Base-by-base conservation (phyloP, 2,888 invertebrate genomes). In the Omphaloscelis lunosa region DNA sequence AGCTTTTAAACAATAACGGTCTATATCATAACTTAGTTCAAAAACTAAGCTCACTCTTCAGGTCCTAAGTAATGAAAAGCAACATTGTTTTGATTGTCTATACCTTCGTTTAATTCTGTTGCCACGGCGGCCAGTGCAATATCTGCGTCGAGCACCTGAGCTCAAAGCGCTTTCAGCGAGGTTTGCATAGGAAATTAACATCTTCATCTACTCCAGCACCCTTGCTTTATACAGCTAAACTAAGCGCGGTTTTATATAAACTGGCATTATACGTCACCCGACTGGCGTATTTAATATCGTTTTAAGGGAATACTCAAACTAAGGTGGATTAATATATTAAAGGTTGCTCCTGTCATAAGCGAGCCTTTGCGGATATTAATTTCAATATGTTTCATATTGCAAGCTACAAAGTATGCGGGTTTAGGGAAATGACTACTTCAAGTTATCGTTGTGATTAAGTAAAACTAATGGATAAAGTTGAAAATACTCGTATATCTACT, bases 151-250 rank as follows among this genome's bases (percentile, higher is more conserved):
- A 83, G 81, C 89, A 89, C 88, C 89, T 90, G 91, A 84, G 86
- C 82, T 80, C 86, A 86, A 87, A 85, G 88, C 86, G 75, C 88
- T 89, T 78, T 81, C 86, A 79, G 63, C 75, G 79, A 86, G 85
- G 89, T 89, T 92, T 91, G 89, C 90, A 88, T 89, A 91, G 91
- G 89, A 92, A 93, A 93, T 93, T 93, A 93, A 91, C 92, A 90
- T 90, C 90, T 88, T 88, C 86, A 87, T 86, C 88, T 88, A 86
- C 83, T 88, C 79, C 84, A 86, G 87, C 88, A 82, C 78, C 78
- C 77, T 78, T 79, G 80, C 83, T 83, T 83, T 86, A 82, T 79
- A 72, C 72, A 79, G 81, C 78, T 72, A 73, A 82, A 75, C 72
- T 75, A 68, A 82, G 73, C 85, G 66, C 59, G 63, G 39, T 76